Base-by-base conservation (phyloP, 2,888 invertebrate genomes). In the Unio pictorum region DNA sequence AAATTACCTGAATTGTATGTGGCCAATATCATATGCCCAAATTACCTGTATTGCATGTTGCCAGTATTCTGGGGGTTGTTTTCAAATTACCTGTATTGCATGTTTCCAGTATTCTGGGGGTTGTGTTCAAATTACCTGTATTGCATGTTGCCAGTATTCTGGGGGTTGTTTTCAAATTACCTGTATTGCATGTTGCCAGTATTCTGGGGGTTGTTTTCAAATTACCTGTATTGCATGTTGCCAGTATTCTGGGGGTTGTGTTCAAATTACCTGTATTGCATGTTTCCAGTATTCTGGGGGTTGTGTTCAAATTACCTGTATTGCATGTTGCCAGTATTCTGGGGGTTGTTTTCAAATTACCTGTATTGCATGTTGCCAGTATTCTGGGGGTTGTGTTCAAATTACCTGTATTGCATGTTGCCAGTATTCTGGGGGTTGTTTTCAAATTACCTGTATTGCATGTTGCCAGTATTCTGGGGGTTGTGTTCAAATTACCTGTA, bases 241-340 rank as follows among this genome's bases (percentile, higher is more conserved):
- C 17, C 7, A 8, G 7, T 17, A n/a, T n/a, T 1, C 23, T 5
- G 17, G 0, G 0, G 58, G 58, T 57, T 23, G 5, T 58, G 8
- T 23, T 58, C n/a, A n/a, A 20, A 75, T 82, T 82, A 95, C 95
- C 93, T 97, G 96, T 68, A 98, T 90, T 1, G 95, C 96, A 89
- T 97, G 97, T 0, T 94, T 91, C 96, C 96, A 97, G 89, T 95
- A 97, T 0, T 97, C 97, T 0, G 95, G n/a, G n/a, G n/a, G n/a
- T n/a, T n/a, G n/a, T n/a, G n/a, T n/a, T n/a, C n/a, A n/a, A n/a
- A n/a, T n/a, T n/a, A n/a, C n/a, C n/a, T n/a, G n/a, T n/a, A n/a
- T n/a, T n/a, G n/a, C n/a, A n/a, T n/a, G n/a, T n/a, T n/a, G n/a
- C n/a, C n/a, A n/a, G n/a, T n/a, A n/a, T n/a, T n/a, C n/a, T n/a